Evolutionary conservation across 2,888 invertebrate species (phyloP).

Genomic region (Tetranychus piercei): DNA sequence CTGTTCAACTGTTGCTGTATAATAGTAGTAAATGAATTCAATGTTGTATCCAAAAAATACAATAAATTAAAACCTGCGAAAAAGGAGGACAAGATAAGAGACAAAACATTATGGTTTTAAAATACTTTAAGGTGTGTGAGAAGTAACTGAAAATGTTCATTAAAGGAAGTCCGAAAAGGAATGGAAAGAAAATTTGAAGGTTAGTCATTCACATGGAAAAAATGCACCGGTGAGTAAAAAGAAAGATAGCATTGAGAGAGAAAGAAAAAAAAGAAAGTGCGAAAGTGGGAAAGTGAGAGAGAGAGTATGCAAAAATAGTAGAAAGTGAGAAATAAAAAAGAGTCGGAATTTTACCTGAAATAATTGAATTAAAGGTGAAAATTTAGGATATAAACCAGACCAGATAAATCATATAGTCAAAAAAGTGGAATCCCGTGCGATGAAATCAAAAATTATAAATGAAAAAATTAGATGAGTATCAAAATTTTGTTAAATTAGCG

Average conservation of each 20-base stretch:
- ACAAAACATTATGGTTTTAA: background rate
- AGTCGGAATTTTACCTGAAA: background rate
- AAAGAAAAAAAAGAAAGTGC: background rate
- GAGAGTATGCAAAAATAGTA: background rate
- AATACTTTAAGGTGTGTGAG: background rate
- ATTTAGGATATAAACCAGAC: background rate
- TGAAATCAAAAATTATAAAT: no score
- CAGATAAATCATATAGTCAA: background rate
- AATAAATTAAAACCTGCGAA: background rate
- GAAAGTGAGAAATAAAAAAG: no score
- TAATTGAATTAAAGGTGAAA: background rate
- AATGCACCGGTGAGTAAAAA: background rate
- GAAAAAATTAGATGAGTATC: no score
- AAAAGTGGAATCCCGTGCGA: no score
- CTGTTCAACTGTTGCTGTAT: background rate
- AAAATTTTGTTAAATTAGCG: no score
- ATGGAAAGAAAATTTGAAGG: background rate
- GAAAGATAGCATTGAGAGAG: background rate
- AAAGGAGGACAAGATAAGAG: background rate
- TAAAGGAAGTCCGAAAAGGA: background rate
- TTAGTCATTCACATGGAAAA: slow-evolving; percentile 1
- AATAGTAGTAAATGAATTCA: background rate
- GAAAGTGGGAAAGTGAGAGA: background rate
- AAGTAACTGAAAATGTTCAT: background rate
- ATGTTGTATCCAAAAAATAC: background rate